phyloP scores from a whole-genome alignment of 2,113 vertebrate species.

The Phoenicopterus ruber region DNA sequence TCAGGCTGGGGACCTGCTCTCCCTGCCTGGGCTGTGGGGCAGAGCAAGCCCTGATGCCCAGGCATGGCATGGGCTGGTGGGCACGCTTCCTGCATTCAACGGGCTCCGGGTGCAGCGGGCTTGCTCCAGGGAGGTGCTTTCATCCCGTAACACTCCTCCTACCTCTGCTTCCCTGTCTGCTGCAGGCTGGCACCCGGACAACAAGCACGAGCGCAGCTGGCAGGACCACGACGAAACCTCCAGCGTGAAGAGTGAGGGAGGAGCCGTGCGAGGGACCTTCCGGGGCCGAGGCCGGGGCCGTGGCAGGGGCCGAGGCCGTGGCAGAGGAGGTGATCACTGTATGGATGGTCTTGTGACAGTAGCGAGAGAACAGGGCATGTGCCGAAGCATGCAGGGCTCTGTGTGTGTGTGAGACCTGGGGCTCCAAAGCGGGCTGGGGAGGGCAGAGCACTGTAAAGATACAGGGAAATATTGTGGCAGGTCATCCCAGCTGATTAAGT shows the following conservation, averaged over 20 bases:
- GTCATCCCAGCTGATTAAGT: background rate
- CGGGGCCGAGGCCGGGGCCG: constrained; percentile 89
- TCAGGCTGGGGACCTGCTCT: background rate
- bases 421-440: background rate
- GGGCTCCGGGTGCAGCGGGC: rapidly evolving
- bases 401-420: background rate
- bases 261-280: constrained; percentile 88
- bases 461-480: background rate
- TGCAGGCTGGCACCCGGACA: constrained; percentile 90
- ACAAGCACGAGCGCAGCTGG: constrained; percentile 91
- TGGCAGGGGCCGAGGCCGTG: constrained; percentile 88
- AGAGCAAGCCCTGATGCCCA: background rate
- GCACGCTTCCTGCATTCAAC: rapidly evolving
- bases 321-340: constrained; percentile 83
- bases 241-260: constrained; percentile 96
- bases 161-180: background rate
- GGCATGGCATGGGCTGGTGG: background rate
- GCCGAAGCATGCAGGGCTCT: background rate
- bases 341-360: constrained; percentile 19
- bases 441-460: background rate
- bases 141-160: background rate
- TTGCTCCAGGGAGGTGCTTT: background rate
- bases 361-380: background rate
- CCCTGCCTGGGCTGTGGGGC: background rate
- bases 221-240: constrained; percentile 94